These are phyloP conservation scores for Scolopax rusticola DNA, from an alignment of 2,797 vertebrate genomes.

Conservation along the genomic window DNA sequence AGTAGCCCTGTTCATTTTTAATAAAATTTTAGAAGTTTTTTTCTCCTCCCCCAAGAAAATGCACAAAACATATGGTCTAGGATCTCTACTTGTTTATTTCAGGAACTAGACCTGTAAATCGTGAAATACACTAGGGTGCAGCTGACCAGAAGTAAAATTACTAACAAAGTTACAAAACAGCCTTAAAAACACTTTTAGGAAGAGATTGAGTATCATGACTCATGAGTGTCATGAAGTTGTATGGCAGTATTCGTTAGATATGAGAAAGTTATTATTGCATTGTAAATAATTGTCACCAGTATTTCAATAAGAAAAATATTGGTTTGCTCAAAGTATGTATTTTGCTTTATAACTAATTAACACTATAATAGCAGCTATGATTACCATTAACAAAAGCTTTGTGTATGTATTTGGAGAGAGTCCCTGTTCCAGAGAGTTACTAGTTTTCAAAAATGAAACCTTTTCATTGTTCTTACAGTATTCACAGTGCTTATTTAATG, in stretches of 20 bases:
- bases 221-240: too few relatives aligned
- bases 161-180: neutral
- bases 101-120: neutral
- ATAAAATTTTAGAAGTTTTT: neutral
- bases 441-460: neutral
- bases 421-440: neutral
- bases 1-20: neutral
- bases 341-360: neutral
- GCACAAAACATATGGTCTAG: neutral
- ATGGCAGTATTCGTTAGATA: neutral
- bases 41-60: neutral
- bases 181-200: neutral
- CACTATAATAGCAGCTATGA: neutral
- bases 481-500: neutral
- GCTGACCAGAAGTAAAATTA: neutral
- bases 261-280: neutral
- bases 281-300: neutral
- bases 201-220: neutral
- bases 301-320: neutral
- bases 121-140: neutral
- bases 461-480: neutral
- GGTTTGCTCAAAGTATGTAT: neutral
- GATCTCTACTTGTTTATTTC: neutral
- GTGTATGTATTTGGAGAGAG: neutral
- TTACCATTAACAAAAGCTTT: neutral